Percentiles rank a stretch among this genome's conserved stretches.
phyloP scores from a whole-genome alignment of 1,140 invertebrate species.

The Diplogasteroides magnus region DNA sequence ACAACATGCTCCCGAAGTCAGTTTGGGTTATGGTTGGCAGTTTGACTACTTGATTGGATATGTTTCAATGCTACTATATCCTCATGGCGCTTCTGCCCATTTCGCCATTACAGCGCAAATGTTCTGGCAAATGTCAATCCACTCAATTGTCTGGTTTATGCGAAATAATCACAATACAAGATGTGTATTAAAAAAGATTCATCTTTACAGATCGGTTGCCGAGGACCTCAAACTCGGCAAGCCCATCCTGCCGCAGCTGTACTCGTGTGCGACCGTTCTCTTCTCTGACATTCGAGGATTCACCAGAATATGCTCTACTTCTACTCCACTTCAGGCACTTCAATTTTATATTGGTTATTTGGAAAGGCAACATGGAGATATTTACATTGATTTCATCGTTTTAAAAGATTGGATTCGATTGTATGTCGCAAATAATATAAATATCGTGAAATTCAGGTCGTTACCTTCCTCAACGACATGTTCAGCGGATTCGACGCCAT shows the following conservation, averaged over 20 bases:
- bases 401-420: too few species aligned
- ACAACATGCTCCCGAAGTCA: slow-evolving; percentile 51
- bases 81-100: too few species aligned
- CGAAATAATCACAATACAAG: too few species aligned
- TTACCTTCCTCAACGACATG: slow-evolving; percentile 55
- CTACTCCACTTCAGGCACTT: slow-evolving; percentile 47
- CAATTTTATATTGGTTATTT: too few species aligned
- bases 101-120: too few species aligned
- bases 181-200: too few species aligned
- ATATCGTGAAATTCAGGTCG: slow-evolving; percentile 40
- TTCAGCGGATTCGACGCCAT: slow-evolving; percentile 56
- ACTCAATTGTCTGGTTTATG: too few species aligned
- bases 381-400: too few species aligned
- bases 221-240: slow-evolving; percentile 56
- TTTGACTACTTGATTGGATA: slow-evolving; percentile 1
- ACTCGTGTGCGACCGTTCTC: slow-evolving; percentile 56
- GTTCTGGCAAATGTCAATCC: too few species aligned
- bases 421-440: neutral
- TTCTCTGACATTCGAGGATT: slow-evolving; percentile 56
- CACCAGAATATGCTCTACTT: slow-evolving; percentile 52
- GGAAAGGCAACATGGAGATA: too few species aligned
- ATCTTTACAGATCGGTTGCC: slow-evolving; percentile 56
- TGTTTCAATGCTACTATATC: slow-evolving; percentile 10
- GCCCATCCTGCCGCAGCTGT: slow-evolving; percentile 56
- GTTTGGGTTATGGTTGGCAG: slow-evolving; percentile 4